phyloP scores from a whole-genome alignment of 2,113 vertebrate species.

The Psittacula cyanocephala region DNA sequence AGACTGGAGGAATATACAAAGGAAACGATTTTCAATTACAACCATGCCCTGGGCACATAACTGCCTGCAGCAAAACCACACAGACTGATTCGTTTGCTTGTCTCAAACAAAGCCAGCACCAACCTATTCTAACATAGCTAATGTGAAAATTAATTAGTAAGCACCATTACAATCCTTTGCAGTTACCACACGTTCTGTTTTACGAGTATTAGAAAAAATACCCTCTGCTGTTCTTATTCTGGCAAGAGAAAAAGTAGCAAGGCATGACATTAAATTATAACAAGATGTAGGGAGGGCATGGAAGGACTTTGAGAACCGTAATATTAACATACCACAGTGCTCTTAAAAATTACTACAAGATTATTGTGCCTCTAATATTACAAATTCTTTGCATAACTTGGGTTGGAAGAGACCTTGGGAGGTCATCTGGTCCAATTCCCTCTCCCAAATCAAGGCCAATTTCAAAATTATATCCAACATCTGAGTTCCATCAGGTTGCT shows the following conservation, averaged over 20 bases:
- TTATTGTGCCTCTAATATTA: not conserved
- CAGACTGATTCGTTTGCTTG: not conserved
- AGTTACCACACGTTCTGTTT: not conserved
- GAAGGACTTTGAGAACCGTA: not conserved
- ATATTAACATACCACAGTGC: not conserved
- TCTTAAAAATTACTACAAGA: not conserved
- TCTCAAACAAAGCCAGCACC: not conserved
- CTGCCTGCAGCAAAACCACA: not conserved
- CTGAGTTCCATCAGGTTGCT: not conserved
- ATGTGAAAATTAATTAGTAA: not conserved
- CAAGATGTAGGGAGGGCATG: not conserved
- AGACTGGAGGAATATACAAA: not conserved
- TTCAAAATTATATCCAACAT: not conserved
- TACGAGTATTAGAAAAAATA: not conserved
- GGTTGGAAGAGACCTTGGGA: not conserved
- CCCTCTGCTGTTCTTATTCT: not conserved
- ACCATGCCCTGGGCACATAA: not conserved
- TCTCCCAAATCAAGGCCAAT: not conserved
- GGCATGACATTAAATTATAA: not conserved
- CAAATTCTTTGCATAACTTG: not conserved
- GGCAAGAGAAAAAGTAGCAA: not conserved
- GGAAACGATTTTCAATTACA: not conserved
- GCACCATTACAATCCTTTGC: not conserved
- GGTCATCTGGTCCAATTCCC: not conserved
- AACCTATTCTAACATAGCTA: not conserved